Evolutionary conservation across 2,113 vertebrate species (phyloP).

Genomic region (Pardalotus punctatus): DNA sequence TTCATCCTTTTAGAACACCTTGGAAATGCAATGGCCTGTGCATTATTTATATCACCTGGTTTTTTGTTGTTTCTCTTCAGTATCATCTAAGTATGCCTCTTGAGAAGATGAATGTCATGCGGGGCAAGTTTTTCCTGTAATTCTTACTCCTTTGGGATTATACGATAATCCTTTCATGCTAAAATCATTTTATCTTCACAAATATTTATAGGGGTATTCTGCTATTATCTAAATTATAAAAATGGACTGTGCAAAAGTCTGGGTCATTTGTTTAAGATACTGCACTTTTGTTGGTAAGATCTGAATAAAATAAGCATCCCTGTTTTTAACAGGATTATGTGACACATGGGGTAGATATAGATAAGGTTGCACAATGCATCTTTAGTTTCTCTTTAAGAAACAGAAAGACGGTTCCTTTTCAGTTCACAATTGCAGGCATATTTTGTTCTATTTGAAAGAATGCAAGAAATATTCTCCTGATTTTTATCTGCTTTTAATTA

Average conservation of each 20-base stretch:
- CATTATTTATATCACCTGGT: neutral
- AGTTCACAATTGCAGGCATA: slow-evolving; percentile 67
- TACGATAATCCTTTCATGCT: neutral
- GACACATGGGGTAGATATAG: slow-evolving; percentile 77
- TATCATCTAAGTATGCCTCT: neutral
- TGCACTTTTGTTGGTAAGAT: slow-evolving; percentile 31
- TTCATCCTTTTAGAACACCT: neutral
- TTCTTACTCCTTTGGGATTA: slow-evolving; percentile 9
- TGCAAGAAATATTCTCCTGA: slow-evolving; percentile 71
- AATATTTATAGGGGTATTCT: neutral
- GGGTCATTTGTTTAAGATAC: neutral
- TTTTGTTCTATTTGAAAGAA: slow-evolving; percentile 75
- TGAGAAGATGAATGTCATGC: neutral
- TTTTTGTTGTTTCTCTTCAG: slow-evolving; percentile 15
- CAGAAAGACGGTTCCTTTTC: slow-evolving; percentile 57
- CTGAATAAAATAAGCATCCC: slow-evolving; percentile 41
- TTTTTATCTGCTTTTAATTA: slow-evolving; percentile 85
- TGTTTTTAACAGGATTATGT: slow-evolving; percentile 78
- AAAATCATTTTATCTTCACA: slow-evolving; percentile 25
- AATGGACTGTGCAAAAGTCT: neutral
- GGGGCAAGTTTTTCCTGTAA: slow-evolving; percentile 24
- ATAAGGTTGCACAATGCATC: slow-evolving; percentile 81
- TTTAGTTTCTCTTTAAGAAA: slow-evolving; percentile 75
- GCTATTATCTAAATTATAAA: slow-evolving; percentile 37
- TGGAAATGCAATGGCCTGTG: neutral